These are phyloP conservation scores for Bellardia bayeri DNA, from an alignment of 2,888 invertebrate species.

Conservation along the genomic window DNA sequence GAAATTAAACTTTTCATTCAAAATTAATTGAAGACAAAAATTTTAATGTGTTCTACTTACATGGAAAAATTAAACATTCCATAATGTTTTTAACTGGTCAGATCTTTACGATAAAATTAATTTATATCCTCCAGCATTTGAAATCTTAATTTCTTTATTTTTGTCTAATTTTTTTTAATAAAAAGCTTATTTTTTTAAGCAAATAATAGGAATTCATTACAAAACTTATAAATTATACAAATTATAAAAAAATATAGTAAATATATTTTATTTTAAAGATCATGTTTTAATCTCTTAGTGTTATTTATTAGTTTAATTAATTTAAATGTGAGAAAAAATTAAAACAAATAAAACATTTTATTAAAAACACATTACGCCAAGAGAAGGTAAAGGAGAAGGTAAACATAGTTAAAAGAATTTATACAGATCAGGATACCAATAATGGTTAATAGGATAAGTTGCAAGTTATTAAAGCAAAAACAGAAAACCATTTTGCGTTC, in stretches of 20 bases:
- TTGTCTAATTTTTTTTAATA: constrained; percentile 37
- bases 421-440: neutral
- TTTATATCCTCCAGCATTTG: neutral
- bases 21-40: neutral
- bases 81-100: neutral
- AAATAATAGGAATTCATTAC: constrained; percentile 64
- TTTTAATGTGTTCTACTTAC: neutral
- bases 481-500: neutral
- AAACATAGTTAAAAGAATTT: constrained; percentile 1
- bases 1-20: no score
- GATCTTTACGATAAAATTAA: neutral
- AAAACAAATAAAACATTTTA: neutral
- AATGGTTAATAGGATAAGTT: neutral
- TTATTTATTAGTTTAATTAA: constrained; percentile 25
- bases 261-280: constrained; percentile 41
- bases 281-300: constrained; percentile 45
- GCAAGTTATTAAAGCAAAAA: neutral
- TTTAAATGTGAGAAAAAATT: constrained; percentile 18
- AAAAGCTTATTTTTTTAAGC: constrained; percentile 40
- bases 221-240: constrained; percentile 59
- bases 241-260: constrained; percentile 35
- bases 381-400: neutral
- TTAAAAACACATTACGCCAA: constrained; percentile 12
- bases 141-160: constrained; percentile 42
- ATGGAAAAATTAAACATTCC: neutral